A percentile compares a stretch with the other conserved stretches of the same genome.
Conservation (phyloP, 1,140 invertebrate genomes). For the Oncopeltus fasciatus region DNA sequence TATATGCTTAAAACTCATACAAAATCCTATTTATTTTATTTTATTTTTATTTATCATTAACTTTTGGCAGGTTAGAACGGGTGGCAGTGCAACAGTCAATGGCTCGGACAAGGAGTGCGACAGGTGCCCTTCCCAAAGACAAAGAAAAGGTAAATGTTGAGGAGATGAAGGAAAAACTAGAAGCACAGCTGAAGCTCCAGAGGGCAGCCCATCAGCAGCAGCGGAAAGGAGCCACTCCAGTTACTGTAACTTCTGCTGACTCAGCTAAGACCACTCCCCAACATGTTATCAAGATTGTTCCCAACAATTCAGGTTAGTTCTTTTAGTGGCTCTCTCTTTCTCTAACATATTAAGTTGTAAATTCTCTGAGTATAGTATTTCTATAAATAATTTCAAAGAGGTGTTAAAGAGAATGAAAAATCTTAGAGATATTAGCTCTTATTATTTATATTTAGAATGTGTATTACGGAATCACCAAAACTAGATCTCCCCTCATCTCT, state of each 20-base stretch:
- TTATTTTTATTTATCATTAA: too few species aligned
- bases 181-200: constrained; percentile 73
- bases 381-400: too few species aligned
- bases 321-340: too few species aligned
- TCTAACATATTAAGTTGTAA: too few species aligned
- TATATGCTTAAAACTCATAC: too few species aligned
- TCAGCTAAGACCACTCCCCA: constrained; percentile 28
- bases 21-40: too few species aligned
- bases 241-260: constrained; percentile 22
- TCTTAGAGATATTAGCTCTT: too few species aligned
- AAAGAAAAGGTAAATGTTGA: constrained; percentile 44
- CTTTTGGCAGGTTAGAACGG: constrained; percentile 47
- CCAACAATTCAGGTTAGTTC: constrained; percentile 31
- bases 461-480: too few species aligned
- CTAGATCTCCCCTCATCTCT: too few species aligned
- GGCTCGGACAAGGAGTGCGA: constrained; percentile 46
- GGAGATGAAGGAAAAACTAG: constrained; percentile 81
- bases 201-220: constrained; percentile 77
- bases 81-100: constrained; percentile 47
- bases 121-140: constrained; percentile 29
- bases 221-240: constrained; percentile 38
- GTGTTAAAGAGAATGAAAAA: too few species aligned
- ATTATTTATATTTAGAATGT: too few species aligned
- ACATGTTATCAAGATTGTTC: constrained; percentile 37
- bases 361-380: too few species aligned